phyloP scores from a whole-genome alignment of 92 coral and sea anemone genomes.

The Pocillopora meandrina region DNA sequence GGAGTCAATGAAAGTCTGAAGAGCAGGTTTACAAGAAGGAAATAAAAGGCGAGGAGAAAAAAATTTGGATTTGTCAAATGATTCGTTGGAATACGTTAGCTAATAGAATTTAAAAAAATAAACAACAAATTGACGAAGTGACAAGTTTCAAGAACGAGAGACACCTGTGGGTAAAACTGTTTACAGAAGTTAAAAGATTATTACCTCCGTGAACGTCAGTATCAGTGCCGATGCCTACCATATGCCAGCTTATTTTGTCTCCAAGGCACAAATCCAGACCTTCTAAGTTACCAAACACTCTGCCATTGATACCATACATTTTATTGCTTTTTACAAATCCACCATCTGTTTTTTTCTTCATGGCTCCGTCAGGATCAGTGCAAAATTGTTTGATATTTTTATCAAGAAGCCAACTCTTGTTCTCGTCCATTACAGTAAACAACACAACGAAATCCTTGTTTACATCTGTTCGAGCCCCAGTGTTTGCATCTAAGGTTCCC shows the following conservation, averaged over 20 bases:
- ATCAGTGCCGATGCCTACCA: conserved; percentile 75
- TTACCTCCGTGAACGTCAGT: conserved; percentile 71
- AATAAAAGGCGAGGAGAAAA: too few species aligned
- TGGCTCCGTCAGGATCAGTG: conserved; percentile 37
- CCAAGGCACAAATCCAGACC: conserved; percentile 67
- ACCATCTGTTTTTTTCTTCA: conserved; percentile 38
- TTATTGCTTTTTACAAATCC: conserved; percentile 69
- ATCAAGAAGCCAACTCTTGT: conserved; percentile 72
- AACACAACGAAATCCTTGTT: conserved; percentile 60
- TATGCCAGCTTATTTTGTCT: conserved; percentile 69
- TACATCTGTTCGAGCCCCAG: conserved; percentile 50
- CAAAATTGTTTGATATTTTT: conserved; percentile 58
- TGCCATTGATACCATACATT: conserved; percentile 72
- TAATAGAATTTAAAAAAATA: too few species aligned
- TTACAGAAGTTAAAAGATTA: background rate
- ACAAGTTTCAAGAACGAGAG: background rate
- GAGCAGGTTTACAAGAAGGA: too few species aligned
- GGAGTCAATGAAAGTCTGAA: too few species aligned
- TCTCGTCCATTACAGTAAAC: conserved; percentile 75
- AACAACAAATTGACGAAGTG: background rate
- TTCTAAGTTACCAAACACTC: conserved; percentile 67
- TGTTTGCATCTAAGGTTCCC: conserved; percentile 44
- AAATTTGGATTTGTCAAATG: background rate
- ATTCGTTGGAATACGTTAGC: too few species aligned
- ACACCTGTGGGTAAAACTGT: background rate